Evolutionary conservation across 2,797 vertebrate genomes (phyloP), one percentile per base, ranked within the genome.

Genomic region (Erpetoichthys calabaricus): DNA sequence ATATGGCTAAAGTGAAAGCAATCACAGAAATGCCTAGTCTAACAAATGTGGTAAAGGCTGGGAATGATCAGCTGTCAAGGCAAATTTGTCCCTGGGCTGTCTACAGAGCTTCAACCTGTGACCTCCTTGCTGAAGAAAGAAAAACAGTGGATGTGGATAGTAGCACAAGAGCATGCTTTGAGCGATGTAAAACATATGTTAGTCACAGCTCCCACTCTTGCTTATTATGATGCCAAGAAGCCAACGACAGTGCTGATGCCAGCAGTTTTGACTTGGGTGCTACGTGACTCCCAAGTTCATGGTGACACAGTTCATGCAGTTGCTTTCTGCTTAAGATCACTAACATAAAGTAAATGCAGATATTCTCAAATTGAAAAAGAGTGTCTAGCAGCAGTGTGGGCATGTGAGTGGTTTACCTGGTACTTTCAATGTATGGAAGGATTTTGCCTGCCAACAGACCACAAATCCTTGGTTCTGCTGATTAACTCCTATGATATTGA

Each of bases 181-280:
- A 5, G n/a, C 51, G 25, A n/a, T 9, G 51, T 52, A 8, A 52
- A 52, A 10, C n/a, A 8, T 5, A 52, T 52, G 51, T 10, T 52
- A 52, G 5, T 52, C 8, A 9, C n/a, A n/a, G 25, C 51, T 9
- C 51, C 9, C 5, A 52, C 51, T 9, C 25, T 52, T 9, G 51
- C 51, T 9, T 52, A 52, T n/a, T 52, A 52, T 3, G 51, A 52
- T 52, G 51, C 8, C 8, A 8, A 8, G 8, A 10, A 52, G 25
- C 51, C 51, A 5, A 52, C 51, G 3, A 9, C n/a, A 52, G 51
- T 52, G 51, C 51, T 9, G 51, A 10, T 10, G 8, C 9, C 5
- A 52, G 51, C 51, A 25, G 51, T 10, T 52, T 6, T n/a, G 51
- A 51, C n/a, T 52, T 52, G 25, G 51, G 51, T 9, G 51, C 51